Base-by-base conservation (phyloP, 2,888 invertebrate genomes). In the Branchipolynoe longqiensis region DNA sequence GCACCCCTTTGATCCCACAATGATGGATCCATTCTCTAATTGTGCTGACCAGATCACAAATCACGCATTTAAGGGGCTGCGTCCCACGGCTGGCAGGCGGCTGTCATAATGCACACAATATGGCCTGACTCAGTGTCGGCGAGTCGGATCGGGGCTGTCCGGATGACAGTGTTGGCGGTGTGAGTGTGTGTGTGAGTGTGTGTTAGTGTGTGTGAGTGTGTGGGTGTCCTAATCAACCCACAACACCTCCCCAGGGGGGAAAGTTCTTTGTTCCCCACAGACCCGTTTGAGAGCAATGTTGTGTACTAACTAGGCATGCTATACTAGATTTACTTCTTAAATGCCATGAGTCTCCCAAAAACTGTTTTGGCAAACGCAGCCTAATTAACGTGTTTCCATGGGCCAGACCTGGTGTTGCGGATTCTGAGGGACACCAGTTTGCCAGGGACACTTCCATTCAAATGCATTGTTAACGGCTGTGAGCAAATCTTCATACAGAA, bases 31-130 rank as follows among this genome's bases (percentile, higher is more conserved):
- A 12, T 18, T 33, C 31, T 8, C 41, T 78, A 78, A 78, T 78
- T 78, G 78, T 78, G 22, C 78, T 28, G 78, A 78, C 41, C 69
- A 12, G 78, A 41, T 41, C 78, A 22, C 78, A 78, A 78, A 78
- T 78, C 78, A 78, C 48, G 28, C 48, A 48, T 78, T 78, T 78
- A 78, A 48, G 25, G 28, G 48, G 14, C n/a, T 41, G 12, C 48
- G 54, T 31, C 41, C 28, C 28, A 78, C 28, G 78, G 78, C 41
- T 78, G 78, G 78, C 54, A 78, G 41, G 48, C 18, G 33, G 48
- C 78, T 78, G 78, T 78, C 78, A 78, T 78, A 78, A 78, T 41
- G 28, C 78, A 41, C 78, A 78, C 78, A 78, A 78, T 78, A 78
- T 78, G 78, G 78, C 33, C 78, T 78, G 78, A 78, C 78, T 78